Conservation (phyloP, 2,888 invertebrate species). For the Melipona bicolor region DNA sequence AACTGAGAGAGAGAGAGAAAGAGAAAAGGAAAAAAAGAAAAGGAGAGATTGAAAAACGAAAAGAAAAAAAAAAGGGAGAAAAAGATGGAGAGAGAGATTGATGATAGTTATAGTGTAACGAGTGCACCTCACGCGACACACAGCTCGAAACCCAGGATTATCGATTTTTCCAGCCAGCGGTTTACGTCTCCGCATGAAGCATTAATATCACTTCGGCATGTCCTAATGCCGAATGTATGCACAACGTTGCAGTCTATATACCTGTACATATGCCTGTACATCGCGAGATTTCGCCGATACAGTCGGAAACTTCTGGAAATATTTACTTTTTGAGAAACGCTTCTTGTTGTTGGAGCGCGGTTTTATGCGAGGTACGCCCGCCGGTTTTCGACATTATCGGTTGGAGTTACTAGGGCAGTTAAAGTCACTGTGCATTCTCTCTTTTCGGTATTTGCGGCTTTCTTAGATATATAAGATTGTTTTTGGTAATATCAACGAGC, state of each 20-base stretch:
- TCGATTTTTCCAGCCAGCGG: constrained; percentile 52
- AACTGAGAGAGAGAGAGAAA: not conserved
- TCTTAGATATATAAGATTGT: too few relatives aligned
- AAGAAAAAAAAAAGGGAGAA: not conserved
- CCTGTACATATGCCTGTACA: not conserved
- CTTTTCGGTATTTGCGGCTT: too few relatives aligned
- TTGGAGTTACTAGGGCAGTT: too few relatives aligned
- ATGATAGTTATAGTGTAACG: constrained; percentile 46
- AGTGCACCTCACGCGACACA: constrained; percentile 53
- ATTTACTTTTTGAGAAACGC: too few relatives aligned
- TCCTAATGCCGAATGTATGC: not conserved
- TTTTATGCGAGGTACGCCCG: too few relatives aligned
- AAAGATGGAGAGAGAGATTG: constrained; percentile 13
- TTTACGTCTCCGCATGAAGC: constrained; percentile 3
- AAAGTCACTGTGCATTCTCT: too few relatives aligned
- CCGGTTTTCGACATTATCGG: too few relatives aligned
- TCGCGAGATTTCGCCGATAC: not conserved
- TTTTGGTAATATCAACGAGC: too few relatives aligned
- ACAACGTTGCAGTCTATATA: not conserved
- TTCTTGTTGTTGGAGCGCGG: too few relatives aligned
- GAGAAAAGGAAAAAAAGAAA: not conserved
- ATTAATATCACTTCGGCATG: constrained; percentile 30
- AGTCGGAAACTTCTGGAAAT: too few relatives aligned
- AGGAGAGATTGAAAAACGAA: not conserved
- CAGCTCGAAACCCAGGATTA: constrained; percentile 50